Conservation (phyloP, 2,113 vertebrate genomes). For the Meleagris gallopavo region DNA sequence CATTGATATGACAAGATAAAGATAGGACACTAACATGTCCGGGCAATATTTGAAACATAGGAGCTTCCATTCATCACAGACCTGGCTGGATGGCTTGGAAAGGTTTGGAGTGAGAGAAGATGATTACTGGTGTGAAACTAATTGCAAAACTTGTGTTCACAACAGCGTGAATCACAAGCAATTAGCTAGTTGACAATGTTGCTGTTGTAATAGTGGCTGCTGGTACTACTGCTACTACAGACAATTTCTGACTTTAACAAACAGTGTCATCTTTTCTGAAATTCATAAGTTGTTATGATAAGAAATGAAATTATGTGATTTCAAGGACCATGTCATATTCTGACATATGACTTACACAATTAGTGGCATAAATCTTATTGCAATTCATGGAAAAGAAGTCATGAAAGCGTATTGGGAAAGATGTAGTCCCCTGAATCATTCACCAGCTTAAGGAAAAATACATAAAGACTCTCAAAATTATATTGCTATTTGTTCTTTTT, state of each 20-base stretch:
- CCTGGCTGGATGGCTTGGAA: not conserved
- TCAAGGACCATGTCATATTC: not conserved
- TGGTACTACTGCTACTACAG: not conserved
- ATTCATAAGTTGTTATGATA: not conserved
- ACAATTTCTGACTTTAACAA: slow-evolving; percentile 28
- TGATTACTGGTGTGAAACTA: not conserved
- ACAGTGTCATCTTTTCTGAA: not conserved
- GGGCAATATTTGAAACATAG: not conserved
- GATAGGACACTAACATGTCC: not conserved
- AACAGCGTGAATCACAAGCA: not conserved
- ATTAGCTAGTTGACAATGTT: not conserved
- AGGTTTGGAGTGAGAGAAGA: not conserved
- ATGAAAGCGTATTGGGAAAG: not conserved
- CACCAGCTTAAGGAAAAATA: not conserved
- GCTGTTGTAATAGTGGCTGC: not conserved
- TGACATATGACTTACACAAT: slow-evolving; percentile 10
- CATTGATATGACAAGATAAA: not conserved
- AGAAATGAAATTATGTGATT: not conserved
- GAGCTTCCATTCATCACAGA: not conserved
- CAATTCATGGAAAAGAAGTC: not conserved
- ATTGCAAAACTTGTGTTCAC: not conserved
- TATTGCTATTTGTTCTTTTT: not conserved
- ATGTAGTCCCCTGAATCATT: not conserved
- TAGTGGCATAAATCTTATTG: not conserved
- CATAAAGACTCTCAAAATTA: not conserved